phyloP scores from a whole-genome alignment of 2,888 invertebrate genomes.

The Nomada ferruginata region DNA sequence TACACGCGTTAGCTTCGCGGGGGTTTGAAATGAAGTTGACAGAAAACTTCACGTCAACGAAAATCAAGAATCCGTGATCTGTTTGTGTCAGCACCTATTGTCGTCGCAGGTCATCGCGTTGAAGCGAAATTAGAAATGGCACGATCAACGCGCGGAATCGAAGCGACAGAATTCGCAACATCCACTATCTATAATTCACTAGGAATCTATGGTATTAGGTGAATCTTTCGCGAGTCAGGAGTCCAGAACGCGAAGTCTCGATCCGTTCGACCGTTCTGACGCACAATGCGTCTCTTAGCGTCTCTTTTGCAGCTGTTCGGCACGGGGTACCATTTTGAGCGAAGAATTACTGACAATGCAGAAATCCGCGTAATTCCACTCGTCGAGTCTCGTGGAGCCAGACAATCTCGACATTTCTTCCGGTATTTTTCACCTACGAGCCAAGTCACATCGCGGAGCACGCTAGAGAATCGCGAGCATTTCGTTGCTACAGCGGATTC shows the following conservation, averaged over 20 bases:
- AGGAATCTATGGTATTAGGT: slow-evolving; percentile 36
- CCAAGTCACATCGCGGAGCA: not conserved
- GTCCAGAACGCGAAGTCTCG: slow-evolving; percentile 38
- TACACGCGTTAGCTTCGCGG: no score
- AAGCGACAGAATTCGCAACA: slow-evolving; percentile 15
- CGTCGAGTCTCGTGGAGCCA: not conserved
- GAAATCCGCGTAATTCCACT: slow-evolving; percentile 18
- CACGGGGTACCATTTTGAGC: slow-evolving; percentile 22
- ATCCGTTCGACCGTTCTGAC: slow-evolving; percentile 30
- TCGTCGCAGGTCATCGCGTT: not conserved
- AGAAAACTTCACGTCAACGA: no score
- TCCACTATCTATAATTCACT: slow-evolving; percentile 12
- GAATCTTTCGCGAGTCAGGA: slow-evolving; percentile 10
- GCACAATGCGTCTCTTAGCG: slow-evolving; percentile 31
- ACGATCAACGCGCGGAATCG: not conserved
- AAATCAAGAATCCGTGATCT: not conserved
- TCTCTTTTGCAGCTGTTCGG: slow-evolving; percentile 15
- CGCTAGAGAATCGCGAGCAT: not conserved
- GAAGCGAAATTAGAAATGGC: not conserved
- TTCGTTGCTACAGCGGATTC: not conserved
- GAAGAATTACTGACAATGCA: slow-evolving; percentile 33
- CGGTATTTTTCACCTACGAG: slow-evolving; percentile 5
- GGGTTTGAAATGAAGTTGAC: no score
- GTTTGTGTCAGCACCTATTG: no score
- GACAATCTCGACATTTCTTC: slow-evolving; percentile 1